These are phyloP conservation scores for Spatulosminthurus flaviceps DNA, from an alignment of 2,888 invertebrate genomes.

Conservation along the genomic window DNA sequence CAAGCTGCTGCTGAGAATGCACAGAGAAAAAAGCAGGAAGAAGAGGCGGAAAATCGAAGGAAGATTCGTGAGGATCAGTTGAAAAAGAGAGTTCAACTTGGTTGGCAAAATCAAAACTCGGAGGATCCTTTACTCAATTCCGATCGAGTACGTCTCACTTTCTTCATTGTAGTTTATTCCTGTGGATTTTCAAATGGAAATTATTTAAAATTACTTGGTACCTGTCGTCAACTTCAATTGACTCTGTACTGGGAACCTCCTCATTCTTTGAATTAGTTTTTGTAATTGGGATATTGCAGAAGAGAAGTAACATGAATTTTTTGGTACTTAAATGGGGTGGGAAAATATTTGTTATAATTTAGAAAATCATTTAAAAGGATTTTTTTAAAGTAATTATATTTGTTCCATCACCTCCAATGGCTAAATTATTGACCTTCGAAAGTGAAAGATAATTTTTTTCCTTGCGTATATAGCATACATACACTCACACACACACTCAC, in stretches of 20 bases:
- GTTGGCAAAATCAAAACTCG: slow-evolving; percentile 63
- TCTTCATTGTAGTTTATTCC: background rate
- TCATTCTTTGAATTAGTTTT: no score
- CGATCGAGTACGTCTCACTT: slow-evolving; percentile 51
- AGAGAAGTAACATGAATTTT: no score
- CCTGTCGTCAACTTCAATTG: background rate
- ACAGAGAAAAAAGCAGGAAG: slow-evolving; percentile 81
- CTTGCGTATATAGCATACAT: slow-evolving; percentile 5
- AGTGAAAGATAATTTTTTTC: slow-evolving; percentile 44
- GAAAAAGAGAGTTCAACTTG: slow-evolving; percentile 60
- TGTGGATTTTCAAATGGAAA: background rate
- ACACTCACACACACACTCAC: no score
- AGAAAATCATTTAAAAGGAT: slow-evolving; percentile 41
- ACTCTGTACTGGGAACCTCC: no score
- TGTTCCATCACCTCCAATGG: slow-evolving; percentile 39
- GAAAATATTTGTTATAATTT: slow-evolving; percentile 14
- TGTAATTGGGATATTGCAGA: no score
- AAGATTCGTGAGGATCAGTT: slow-evolving; percentile 77
- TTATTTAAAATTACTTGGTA: background rate
- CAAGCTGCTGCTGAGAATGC: slow-evolving; percentile 87
- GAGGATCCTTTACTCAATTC: slow-evolving; percentile 51
- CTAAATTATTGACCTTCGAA: slow-evolving; percentile 50
- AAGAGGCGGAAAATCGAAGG: slow-evolving; percentile 82
- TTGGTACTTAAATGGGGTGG: background rate
- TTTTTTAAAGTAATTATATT: slow-evolving; percentile 38